These are phyloP conservation scores for Ormyrus thymus DNA, from an alignment of 2,888 invertebrate species.

Conservation along the genomic window DNA sequence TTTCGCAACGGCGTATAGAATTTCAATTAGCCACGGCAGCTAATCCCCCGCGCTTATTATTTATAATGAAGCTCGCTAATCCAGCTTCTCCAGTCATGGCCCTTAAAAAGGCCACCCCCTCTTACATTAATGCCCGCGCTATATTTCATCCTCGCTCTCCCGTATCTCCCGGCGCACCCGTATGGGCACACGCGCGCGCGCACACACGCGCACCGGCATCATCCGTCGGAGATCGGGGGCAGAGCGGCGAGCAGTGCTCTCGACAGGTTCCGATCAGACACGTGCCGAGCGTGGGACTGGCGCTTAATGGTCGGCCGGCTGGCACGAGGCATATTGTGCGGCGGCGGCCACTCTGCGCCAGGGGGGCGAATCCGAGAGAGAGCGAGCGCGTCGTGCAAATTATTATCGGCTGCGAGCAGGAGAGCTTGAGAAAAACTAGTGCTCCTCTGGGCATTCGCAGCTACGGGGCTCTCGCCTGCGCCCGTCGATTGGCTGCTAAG, in stretches of 20 bases:
- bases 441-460: background rate
- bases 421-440: background rate
- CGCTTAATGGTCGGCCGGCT: constrained; percentile 59
- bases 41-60: background rate
- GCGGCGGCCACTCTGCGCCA: background rate
- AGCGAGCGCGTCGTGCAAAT: constrained; percentile 21
- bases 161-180: background rate
- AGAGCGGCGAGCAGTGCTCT: constrained; percentile 62
- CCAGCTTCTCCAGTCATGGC: too few species aligned
- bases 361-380: constrained; percentile 14
- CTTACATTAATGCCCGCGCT: constrained; percentile 37
- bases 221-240: constrained; percentile 48
- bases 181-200: background rate
- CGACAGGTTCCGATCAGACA: constrained; percentile 66
- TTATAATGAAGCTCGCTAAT: too few species aligned
- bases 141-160: constrained; percentile 25
- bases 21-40: background rate
- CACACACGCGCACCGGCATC: constrained; percentile 26
- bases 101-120: background rate
- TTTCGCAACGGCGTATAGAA: background rate
- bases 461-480: background rate
- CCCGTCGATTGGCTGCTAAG: background rate
- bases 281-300: constrained; percentile 70
- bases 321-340: constrained; percentile 72
- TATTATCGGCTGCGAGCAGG: constrained; percentile 6